phyloP scores from a whole-genome alignment of 30 jellyfish, hydroid and myxozoan species.

The Hydra vulgaris region DNA sequence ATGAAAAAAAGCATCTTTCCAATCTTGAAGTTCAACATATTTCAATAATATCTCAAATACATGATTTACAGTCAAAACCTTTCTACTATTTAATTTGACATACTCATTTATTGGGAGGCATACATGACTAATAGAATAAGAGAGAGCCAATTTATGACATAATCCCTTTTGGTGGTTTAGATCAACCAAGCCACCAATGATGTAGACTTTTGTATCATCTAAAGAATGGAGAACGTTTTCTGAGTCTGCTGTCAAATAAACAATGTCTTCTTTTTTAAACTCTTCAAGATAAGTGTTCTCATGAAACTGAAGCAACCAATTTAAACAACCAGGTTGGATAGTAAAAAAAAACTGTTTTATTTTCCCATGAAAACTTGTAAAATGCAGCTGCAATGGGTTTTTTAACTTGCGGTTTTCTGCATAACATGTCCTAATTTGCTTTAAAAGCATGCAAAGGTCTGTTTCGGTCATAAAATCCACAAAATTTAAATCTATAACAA shows the following conservation, averaged over 20 bases:
- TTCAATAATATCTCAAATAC: constrained; percentile 74
- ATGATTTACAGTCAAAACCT: constrained; percentile 77
- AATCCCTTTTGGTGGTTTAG: constrained; percentile 93
- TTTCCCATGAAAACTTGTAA: constrained; percentile 50
- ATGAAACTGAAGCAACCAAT: constrained; percentile 61
- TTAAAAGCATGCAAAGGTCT: constrained; percentile 27
- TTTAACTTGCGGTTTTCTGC: constrained; percentile 26
- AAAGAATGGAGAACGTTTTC: constrained; percentile 52
- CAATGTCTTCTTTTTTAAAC: constrained; percentile 42
- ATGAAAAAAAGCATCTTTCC: constrained; percentile 76
- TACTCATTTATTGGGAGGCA: constrained; percentile 77
- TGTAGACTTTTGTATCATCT: constrained; percentile 48
- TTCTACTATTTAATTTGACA: constrained; percentile 51
- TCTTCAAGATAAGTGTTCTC: constrained; percentile 38
- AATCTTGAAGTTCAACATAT: constrained; percentile 35
- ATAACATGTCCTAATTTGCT: constrained; percentile 35
- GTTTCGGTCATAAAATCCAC: constrained; percentile 21
- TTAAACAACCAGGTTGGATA: constrained; percentile 43
- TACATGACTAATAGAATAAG: constrained; percentile 63
- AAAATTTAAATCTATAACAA: constrained; percentile 24
- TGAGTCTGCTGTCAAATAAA: constrained; percentile 84
- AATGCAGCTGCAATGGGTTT: constrained; percentile 29
- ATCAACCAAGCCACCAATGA: constrained; percentile 94
- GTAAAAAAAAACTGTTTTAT: constrained; percentile 37
- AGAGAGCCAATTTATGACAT: constrained; percentile 59